These are phyloP conservation scores for Dicyrtoma fusca DNA, from an alignment of 2,888 invertebrate genomes.

Conservation along the genomic window DNA sequence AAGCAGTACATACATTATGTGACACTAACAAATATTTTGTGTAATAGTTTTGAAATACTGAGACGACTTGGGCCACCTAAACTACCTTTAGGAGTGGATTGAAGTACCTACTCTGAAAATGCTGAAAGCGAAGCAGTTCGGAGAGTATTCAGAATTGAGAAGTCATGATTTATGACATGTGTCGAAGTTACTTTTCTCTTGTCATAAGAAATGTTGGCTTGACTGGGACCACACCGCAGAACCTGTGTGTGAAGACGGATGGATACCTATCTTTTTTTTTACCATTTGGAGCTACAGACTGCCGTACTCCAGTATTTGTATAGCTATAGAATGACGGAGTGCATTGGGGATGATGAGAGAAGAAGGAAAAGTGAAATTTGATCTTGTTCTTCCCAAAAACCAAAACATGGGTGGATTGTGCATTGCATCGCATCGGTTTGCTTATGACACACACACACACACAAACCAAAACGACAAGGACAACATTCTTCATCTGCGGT, in stretches of 20 bases:
- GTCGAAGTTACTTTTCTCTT: neutral
- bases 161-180: no score
- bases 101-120: no score
- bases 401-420: constrained; percentile 27
- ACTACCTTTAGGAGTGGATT: no score
- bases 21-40: no score
- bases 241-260: neutral
- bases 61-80: no score
- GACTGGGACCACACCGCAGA: neutral
- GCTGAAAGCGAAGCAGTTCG: no score
- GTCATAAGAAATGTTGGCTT: neutral
- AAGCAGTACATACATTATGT: no score
- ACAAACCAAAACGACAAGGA: neutral
- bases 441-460: no score
- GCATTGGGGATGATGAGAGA: constrained; percentile 12
- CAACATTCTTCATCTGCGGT: constrained; percentile 35
- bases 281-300: no score
- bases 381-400: constrained; percentile 26
- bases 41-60: no score
- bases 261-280: neutral
- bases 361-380: constrained; percentile 29
- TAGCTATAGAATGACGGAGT: neutral
- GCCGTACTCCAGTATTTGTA: no score
- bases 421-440: neutral
- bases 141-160: no score